phyloP scores from a whole-genome alignment of 2,797 vertebrate species.

The Alca torda region DNA sequence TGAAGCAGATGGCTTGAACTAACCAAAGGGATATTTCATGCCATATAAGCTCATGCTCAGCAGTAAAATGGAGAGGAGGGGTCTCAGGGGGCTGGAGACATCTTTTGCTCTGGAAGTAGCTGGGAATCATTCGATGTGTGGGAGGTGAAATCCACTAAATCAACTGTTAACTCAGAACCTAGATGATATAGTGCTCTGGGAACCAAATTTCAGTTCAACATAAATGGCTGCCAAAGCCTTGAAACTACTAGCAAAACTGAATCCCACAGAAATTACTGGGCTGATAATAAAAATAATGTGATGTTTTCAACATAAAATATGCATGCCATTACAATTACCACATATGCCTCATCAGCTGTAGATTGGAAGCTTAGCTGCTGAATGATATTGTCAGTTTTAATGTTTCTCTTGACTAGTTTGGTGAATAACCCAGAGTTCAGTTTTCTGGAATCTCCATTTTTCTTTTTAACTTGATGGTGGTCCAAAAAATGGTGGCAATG shows the following conservation, averaged over 20 bases:
- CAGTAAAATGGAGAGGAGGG: not conserved
- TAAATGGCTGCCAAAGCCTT: not conserved
- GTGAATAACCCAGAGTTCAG: not conserved
- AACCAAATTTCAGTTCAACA: not conserved
- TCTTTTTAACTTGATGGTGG: not conserved
- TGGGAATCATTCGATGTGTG: fast-evolving
- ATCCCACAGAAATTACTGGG: not conserved
- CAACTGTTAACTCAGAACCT: not conserved
- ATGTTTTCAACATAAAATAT: not conserved
- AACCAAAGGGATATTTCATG: not conserved
- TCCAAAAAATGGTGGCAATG: not conserved
- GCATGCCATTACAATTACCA: not conserved
- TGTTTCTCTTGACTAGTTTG: not conserved
- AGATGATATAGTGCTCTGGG: not conserved
- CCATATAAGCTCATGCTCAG: not conserved
- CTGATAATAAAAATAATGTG: not conserved
- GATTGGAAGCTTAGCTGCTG: not conserved
- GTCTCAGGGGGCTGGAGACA: not conserved
- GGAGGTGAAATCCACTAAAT: not conserved
- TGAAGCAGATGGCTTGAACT: not conserved
- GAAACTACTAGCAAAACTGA: not conserved
- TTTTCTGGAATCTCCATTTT: not conserved
- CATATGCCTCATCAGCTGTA: not conserved
- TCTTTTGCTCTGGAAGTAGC: not conserved
- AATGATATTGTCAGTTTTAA: not conserved